Base-by-base conservation (phyloP, 1,140 invertebrate species). In the Aphelinus atriplicis region DNA sequence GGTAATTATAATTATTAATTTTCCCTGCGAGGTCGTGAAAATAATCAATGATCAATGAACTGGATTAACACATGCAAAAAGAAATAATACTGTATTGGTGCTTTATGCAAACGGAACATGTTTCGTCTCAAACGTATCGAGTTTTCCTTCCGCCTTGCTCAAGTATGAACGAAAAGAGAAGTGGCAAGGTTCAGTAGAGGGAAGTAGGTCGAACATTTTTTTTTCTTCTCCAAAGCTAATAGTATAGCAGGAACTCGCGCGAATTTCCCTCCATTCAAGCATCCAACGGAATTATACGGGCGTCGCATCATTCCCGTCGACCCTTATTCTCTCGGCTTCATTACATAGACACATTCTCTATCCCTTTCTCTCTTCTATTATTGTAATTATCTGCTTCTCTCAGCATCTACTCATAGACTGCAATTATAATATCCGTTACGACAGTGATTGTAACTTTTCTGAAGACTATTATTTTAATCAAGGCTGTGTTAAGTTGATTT, bases 191-290 rank as follows among this genome's bases (percentile, higher is more conserved):
- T 66, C 64, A 57, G 66, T 53, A 68, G 58, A 58, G 56, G 45
- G 66, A 68, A 68, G 51, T 68, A 68, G 66, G 66, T 68, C 66
- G 56, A 68, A 58, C 58, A 68, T 68, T 58, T 68, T 68, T 67
- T 67, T 48, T 58, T 50, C 51, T 9, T 63, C 46, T 63, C 10
- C 6, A 60, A 60, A 60, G 58, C n/a, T 60, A 60, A 7, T 42
- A 26, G 26, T 26, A 26, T 26, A 26, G 26, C 26, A 26, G 26
- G 26, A 42, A 7, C 58, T 3, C 58, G 58, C 26, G 58, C 10
- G 26, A 7, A 7, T 60, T 43, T 60, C 58, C 58, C 43, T 60
- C 43, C 58, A 60, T 43, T 60, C 61, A 47, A 48, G 46, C 6
- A 7, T 9, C 61, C 46, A 10, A 10, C 43, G 43, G 61, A 63